Evolutionary conservation across 1,140 invertebrate species (phyloP), one percentile per base, ranked within the genome.

Genomic region (Panagrolaimus sp.): DNA sequence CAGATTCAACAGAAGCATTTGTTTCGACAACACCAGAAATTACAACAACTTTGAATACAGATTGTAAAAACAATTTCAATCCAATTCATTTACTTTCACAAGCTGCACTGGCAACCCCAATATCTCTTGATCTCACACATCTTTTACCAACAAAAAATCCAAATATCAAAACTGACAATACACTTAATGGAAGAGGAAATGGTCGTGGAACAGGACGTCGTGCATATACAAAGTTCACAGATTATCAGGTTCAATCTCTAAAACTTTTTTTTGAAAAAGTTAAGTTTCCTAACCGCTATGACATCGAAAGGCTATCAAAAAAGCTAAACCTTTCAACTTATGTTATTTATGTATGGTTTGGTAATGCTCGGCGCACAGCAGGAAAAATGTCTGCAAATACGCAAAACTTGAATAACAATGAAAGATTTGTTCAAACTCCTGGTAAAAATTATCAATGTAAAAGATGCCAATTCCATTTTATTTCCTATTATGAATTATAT

Each of bases 231-330:
- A 87, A 96, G 78, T 99, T 99, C 82, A 98, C 94, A 0, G 96
- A 98, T 80, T 97, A 82, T 70, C 94, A 99, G 85, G 94, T 98
- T 23, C 96, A 97, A 87, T 93, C 96, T 0, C 85, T 99, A 25
- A 95, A 98, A 86, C 94, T 98, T 81, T 98, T 98, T 84, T 99
- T 98, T 85, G 95, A 98, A 84, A 96, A 96, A 79, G 98, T 98
- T 84, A 95, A 95, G 9, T 98, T 98, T 85, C 96, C 96, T 5
- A 76, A 76, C 48, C 96, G 98, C 85, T 96, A 98, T 84, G 96
- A 98, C 85, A 85, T 99, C 66, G 96, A 98, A 85, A 96, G 98
- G 84, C 86, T 99, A 44, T 96, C 93, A 31, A 97, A 97, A 85
- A 87, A 97, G 53, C 86, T 98, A 27, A 90, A 90, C 72, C 85